A percentile compares a stretch with the other conserved stretches of the same genome.
These are phyloP conservation scores for Drosophila limbata DNA, from an alignment of 2,888 invertebrate species.

Conservation along the genomic window DNA sequence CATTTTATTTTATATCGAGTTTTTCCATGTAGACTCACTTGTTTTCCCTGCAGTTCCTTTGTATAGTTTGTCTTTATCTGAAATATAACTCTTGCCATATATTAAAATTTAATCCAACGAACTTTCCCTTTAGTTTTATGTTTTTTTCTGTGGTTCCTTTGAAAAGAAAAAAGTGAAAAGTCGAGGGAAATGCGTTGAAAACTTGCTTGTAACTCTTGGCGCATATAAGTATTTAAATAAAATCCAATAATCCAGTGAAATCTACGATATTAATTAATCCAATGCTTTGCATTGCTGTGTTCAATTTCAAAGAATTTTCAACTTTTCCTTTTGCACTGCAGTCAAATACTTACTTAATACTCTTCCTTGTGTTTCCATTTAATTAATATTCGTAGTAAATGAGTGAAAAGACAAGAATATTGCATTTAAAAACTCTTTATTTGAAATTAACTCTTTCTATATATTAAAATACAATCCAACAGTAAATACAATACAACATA, in stretches of 20 bases:
- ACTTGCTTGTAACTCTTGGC: conserved; percentile 67
- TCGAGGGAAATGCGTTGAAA: conserved; percentile 68
- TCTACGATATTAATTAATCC: conserved; percentile 52
- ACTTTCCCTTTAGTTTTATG: not conserved
- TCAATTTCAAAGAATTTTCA: not conserved
- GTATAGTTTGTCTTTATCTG: no score
- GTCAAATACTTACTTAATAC: not conserved
- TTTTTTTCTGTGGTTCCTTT: not conserved
- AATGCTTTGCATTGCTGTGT: not conserved
- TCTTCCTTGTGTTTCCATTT: not conserved
- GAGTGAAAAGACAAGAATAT: conserved; percentile 32
- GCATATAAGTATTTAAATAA: conserved; percentile 54
- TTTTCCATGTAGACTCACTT: not conserved
- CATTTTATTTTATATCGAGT: not conserved
- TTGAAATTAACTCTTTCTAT: conserved; percentile 73
- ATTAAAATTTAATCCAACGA: not conserved
- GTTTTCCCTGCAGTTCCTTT: no score
- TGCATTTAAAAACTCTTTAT: conserved; percentile 80
- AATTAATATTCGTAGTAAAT: not conserved
- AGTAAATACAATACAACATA: conserved; percentile 81
- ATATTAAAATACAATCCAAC: conserved; percentile 80
- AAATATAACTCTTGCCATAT: not conserved
- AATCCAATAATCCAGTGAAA: conserved; percentile 74
- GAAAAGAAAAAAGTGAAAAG: conserved; percentile 4
- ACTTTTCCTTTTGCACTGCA: not conserved